A percentile compares a stretch with the other conserved stretches of the same genome.
Conservation (phyloP, 2,797 vertebrate species). For the Strix occidentalis region DNA sequence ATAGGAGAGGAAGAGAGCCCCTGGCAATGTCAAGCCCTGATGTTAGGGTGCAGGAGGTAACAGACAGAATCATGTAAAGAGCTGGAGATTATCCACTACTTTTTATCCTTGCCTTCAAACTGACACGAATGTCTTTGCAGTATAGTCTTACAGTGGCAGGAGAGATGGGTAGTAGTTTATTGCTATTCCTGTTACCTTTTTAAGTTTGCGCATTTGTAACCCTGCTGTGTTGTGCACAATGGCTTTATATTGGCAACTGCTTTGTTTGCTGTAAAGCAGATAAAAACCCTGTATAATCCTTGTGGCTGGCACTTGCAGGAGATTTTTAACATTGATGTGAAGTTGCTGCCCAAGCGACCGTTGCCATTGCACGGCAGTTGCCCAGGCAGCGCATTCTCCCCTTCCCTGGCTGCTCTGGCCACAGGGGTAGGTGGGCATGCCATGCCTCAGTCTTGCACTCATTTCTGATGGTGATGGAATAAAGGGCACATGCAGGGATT, state of each 20-base stretch:
- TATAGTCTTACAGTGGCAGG: background rate
- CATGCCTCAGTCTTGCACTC: background rate
- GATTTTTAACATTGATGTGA: background rate
- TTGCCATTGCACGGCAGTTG: background rate
- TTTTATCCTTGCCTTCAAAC: background rate
- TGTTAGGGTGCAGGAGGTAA: background rate
- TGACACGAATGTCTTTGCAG: background rate
- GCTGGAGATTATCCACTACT: background rate
- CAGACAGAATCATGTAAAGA: background rate
- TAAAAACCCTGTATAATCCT: slow-evolving; percentile 35
- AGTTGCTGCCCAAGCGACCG: background rate
- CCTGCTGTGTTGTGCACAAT: background rate
- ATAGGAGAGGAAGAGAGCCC: background rate
- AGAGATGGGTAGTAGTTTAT: background rate
- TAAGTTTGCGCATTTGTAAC: background rate
- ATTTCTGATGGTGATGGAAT: background rate
- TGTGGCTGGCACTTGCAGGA: background rate
- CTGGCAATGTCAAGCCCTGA: background rate
- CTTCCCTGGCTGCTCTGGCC: background rate
- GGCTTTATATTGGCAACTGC: slow-evolving; percentile 56
- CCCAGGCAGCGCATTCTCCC: background rate
- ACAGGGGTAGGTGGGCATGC: background rate
- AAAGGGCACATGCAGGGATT: rapidly evolving
- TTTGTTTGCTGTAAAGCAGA: slow-evolving; percentile 50
- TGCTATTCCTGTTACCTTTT: slow-evolving; percentile 12